These are phyloP conservation scores for Dasypus novemcinctus DNA, from an alignment of 2,113 vertebrate species.

Conservation along the genomic window DNA sequence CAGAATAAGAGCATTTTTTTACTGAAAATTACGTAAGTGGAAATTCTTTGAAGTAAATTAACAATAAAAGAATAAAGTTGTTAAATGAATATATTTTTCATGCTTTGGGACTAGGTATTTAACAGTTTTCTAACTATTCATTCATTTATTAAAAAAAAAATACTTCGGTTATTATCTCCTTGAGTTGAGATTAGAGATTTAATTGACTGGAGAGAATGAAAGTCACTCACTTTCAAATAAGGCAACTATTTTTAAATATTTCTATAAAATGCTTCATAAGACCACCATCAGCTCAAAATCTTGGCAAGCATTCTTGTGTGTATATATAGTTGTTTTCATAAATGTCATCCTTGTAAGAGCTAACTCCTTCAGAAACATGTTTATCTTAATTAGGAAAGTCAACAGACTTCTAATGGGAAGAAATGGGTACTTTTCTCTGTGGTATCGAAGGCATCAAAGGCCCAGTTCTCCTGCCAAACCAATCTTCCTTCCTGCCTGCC, in stretches of 20 bases:
- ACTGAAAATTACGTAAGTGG: constrained; percentile 68
- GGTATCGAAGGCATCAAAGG: constrained; percentile 88
- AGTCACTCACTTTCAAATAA: constrained; percentile 82
- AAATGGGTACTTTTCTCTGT: constrained; percentile 86
- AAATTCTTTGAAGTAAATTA: constrained; percentile 80
- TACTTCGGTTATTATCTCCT: constrained; percentile 83
- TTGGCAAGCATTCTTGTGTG: constrained; percentile 82
- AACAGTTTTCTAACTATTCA: constrained; percentile 83
- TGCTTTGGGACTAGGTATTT: constrained; percentile 81
- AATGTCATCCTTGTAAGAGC: constrained; percentile 85
- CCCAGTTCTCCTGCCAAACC: constrained; percentile 86
- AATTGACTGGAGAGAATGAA: constrained; percentile 86
- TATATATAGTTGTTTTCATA: constrained; percentile 87
- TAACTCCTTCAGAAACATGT: constrained; percentile 89
- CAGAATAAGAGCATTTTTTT: constrained; percentile 72
- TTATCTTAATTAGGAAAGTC: constrained; percentile 93
- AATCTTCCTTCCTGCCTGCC: constrained; percentile 88
- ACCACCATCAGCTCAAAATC: constrained; percentile 86
- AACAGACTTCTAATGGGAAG: constrained; percentile 89
- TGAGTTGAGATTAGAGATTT: constrained; percentile 86
- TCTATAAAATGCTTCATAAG: constrained; percentile 84
- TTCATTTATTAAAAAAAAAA: constrained; percentile 80
- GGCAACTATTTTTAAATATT: constrained; percentile 84
- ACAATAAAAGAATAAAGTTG: constrained; percentile 81
- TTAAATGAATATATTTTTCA: constrained; percentile 81